These are phyloP conservation scores for Epinephelus moara DNA, from an alignment of 2,113 vertebrate species.

Conservation along the genomic window DNA sequence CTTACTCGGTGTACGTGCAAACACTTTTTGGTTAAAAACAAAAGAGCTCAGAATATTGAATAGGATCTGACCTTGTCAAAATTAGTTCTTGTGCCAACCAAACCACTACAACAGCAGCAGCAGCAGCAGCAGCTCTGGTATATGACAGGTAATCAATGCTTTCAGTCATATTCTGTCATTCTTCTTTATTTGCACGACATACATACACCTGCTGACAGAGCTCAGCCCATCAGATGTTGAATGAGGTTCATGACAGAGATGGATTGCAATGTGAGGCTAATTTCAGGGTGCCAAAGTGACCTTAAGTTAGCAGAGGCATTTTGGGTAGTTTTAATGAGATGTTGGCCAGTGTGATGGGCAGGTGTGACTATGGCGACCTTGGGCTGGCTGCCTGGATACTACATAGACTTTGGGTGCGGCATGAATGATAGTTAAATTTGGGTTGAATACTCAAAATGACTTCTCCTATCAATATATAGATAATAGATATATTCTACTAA, in stretches of 20 bases:
- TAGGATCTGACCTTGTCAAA: conserved; percentile 47
- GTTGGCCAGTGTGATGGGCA: conserved; percentile 54
- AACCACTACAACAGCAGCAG: conserved; percentile 3
- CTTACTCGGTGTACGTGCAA: conserved; percentile 8
- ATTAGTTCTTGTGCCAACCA: conserved; percentile 27
- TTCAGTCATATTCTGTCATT: conserved; percentile 37
- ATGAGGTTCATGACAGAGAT: conserved; percentile 39
- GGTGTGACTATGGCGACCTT: conserved; percentile 55
- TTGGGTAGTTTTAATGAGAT: conserved; percentile 63
- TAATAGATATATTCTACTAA: background rate
- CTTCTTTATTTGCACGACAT: conserved; percentile 33
- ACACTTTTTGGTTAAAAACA: conserved; percentile 36
- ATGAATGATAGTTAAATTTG: conserved; percentile 25
- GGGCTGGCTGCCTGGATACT: conserved; percentile 23
- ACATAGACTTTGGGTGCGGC: conserved; percentile 30
- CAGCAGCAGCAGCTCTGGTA: conserved; percentile 43
- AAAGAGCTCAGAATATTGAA: conserved; percentile 33
- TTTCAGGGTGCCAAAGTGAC: conserved; percentile 39
- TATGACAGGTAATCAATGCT: conserved; percentile 63
- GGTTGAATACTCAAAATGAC: background rate
- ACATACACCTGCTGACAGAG: conserved; percentile 22
- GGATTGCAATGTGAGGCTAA: conserved; percentile 17
- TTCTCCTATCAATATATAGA: background rate
- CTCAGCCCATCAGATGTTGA: conserved; percentile 25
- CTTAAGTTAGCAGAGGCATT: conserved; percentile 48